Percentiles rank a stretch among this genome's conserved stretches.
Conservation (phyloP, 2,113 vertebrate species). For the Leucosticte australis region DNA sequence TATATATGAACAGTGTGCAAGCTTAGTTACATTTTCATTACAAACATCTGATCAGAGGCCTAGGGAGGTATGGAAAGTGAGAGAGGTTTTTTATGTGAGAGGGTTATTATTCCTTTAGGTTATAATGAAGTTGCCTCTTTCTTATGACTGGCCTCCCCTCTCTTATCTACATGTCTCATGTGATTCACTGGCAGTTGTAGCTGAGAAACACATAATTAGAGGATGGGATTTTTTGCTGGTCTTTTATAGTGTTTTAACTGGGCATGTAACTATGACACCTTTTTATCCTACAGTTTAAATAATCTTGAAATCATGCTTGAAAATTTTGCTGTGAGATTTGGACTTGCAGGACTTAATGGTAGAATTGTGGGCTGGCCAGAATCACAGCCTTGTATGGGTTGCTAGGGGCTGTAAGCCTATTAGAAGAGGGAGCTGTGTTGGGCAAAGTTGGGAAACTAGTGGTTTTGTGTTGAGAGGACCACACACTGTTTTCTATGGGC, state of each 20-base stretch:
- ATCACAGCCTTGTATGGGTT: not conserved
- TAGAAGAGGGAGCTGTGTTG: not conserved
- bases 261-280: not conserved
- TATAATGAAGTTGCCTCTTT: not conserved
- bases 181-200: not conserved
- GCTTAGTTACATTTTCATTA: not conserved
- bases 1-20: not conserved
- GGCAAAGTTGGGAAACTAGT: not conserved
- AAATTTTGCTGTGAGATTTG: not conserved
- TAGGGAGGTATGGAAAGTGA: not conserved
- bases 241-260: not conserved
- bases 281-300: not conserved
- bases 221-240: not conserved
- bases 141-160: not conserved
- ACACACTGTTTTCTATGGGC: not conserved
- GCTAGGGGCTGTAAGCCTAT: not conserved
- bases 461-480: not conserved
- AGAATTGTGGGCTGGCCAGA: not conserved
- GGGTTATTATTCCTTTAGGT: not conserved
- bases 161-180: not conserved
- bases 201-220: not conserved
- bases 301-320: not conserved
- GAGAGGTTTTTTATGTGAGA: not conserved
- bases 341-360: not conserved
- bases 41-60: not conserved